Percentiles rank a stretch among this genome's conserved stretches.
Evolutionary conservation across 2,113 vertebrate genomes (phyloP).

Genomic region (Cephalopterus ornatus): DNA sequence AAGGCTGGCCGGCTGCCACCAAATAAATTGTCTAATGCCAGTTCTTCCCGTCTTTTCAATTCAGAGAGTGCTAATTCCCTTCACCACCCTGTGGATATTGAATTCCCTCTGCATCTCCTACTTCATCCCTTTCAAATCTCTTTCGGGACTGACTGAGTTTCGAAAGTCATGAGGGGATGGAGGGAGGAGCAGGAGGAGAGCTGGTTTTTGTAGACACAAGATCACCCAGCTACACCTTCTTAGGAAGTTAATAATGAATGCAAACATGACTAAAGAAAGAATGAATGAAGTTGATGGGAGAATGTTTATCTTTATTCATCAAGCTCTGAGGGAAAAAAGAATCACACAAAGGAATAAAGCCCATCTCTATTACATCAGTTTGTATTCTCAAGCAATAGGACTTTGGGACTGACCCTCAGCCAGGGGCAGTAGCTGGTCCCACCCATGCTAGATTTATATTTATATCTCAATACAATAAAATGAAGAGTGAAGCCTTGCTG

Average conservation of each 20-base stretch:
- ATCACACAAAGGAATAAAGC: neutral
- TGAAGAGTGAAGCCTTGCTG: neutral
- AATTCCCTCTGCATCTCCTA: neutral
- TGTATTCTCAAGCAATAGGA: neutral
- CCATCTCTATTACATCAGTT: neutral
- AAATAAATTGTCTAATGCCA: neutral
- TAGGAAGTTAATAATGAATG: neutral
- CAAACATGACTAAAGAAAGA: neutral
- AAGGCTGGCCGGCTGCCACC: neutral
- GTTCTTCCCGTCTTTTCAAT: neutral
- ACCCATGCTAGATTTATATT: neutral
- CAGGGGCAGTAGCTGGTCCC: neutral
- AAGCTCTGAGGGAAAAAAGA: neutral
- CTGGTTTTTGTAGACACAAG: neutral
- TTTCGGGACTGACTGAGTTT: neutral
- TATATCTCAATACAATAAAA: neutral
- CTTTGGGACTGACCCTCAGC: neutral
- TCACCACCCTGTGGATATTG: neutral
- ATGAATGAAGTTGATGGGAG: neutral
- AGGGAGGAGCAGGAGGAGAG: neutral
- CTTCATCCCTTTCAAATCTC: neutral
- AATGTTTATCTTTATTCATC: neutral
- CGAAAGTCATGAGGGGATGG: neutral
- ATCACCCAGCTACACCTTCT: neutral
- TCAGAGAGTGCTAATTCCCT: neutral